Evolutionary conservation across 1,140 invertebrate genomes (phyloP).

Genomic region (Drosophila truncata): DNA sequence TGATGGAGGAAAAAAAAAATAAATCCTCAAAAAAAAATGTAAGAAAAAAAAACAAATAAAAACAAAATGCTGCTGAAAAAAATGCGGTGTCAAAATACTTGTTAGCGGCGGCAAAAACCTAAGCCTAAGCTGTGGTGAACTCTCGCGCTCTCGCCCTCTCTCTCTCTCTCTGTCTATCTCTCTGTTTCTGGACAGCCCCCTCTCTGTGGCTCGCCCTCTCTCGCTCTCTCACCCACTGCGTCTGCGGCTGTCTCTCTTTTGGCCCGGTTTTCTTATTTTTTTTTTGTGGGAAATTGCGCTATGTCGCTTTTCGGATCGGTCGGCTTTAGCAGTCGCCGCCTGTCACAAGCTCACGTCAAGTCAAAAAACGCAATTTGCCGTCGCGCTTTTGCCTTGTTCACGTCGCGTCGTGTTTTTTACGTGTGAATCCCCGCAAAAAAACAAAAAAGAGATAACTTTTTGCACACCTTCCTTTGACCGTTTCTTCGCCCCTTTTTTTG

Average conservation of each 20-base stretch:
- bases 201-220: neutral
- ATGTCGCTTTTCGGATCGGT: constrained; percentile 72
- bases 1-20: neutral
- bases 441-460: neutral
- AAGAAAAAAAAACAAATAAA: constrained; percentile 1
- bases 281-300: constrained; percentile 57
- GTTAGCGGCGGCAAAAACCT: constrained; percentile 58
- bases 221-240: neutral
- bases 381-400: constrained; percentile 35
- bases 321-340: constrained; percentile 65
- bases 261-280: constrained; percentile 16
- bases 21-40: constrained; percentile 6
- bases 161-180: neutral
- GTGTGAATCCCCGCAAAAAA: constrained; percentile 22
- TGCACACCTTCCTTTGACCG: constrained; percentile 5
- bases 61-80: neutral
- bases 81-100: constrained; percentile 76
- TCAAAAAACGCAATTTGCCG: constrained; percentile 49
- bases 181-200: neutral
- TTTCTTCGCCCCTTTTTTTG: neutral
- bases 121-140: constrained; percentile 60
- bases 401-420: constrained; percentile 32
- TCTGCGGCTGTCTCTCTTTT: constrained; percentile 9
- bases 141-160: constrained; percentile 7
- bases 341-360: constrained; percentile 55